Percentiles rank a stretch among this genome's conserved stretches.
Evolutionary conservation across 2,888 invertebrate genomes (phyloP).

Genomic region (Rambutsinella grinnellia): DNA sequence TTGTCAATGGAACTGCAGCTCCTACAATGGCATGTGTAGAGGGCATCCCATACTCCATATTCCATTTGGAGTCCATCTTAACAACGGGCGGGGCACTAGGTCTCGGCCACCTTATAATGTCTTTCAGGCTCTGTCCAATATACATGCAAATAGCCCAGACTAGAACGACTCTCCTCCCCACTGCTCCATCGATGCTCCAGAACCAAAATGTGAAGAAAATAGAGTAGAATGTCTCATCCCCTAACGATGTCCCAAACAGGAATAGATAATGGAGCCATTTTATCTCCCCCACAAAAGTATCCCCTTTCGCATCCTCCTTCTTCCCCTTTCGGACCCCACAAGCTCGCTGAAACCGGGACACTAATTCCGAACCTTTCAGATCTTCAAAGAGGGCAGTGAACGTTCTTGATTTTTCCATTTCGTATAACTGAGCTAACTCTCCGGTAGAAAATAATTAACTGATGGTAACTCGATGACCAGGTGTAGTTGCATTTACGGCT

Average conservation of each 20-base stretch:
- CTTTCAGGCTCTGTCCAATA: conserved; percentile 89
- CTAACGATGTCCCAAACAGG: conserved; percentile 85
- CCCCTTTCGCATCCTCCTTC: conserved; percentile 5
- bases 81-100: conserved; percentile 86
- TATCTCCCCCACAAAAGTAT: conserved; percentile 73
- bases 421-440: no score
- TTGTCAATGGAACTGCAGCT: conserved; percentile 87
- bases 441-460: no score
- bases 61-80: conserved; percentile 88
- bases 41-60: conserved; percentile 94
- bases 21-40: conserved; percentile 92
- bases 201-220: conserved; percentile 94
- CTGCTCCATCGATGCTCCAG: conserved; percentile 92
- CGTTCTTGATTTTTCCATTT: conserved; percentile 5
- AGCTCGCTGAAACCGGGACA: conserved; percentile 81
- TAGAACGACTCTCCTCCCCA: conserved; percentile 84
- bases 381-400: conserved; percentile 72
- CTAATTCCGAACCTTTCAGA: conserved; percentile 82
- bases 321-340: conserved; percentile 19
- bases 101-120: conserved; percentile 87
- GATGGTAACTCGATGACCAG: no score
- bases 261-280: conserved; percentile 89
- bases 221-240: conserved; percentile 92
- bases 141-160: conserved; percentile 89
- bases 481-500: no score